Evolutionary conservation across 37 sponge, comb jelly and placozoan genomes (phyloP).

Genomic region (Halichondria panicea): DNA sequence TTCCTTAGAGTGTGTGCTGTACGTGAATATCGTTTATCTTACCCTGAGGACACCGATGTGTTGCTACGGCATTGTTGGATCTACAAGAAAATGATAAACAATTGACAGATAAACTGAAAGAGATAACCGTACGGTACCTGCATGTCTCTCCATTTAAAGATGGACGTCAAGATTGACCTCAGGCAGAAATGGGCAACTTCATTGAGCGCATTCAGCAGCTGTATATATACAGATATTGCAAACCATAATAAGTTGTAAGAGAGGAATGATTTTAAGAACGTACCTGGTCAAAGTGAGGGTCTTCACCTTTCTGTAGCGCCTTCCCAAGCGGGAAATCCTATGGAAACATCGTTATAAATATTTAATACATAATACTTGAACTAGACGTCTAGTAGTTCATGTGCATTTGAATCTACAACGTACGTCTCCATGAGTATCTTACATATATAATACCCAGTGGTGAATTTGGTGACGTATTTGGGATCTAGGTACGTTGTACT

Average conservation of each 20-base stretch:
- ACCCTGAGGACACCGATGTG: constrained; percentile 24
- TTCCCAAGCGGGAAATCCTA: constrained; percentile 70
- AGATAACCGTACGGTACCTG: constrained; percentile 49
- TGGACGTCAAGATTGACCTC: constrained; percentile 72
- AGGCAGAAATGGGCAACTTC: constrained; percentile 89
- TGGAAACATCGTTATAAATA: background rate
- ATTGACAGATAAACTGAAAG: background rate
- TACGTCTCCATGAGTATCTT: no score
- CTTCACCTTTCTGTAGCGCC: constrained; percentile 83
- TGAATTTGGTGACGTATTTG: no score
- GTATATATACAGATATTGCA: background rate
- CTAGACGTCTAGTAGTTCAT: no score
- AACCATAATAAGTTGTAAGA: background rate
- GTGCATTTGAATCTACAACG: no score
- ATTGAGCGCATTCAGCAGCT: constrained; percentile 80
- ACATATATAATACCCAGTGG: no score
- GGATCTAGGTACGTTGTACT: no score
- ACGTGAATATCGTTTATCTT: no score
- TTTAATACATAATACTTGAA: background rate
- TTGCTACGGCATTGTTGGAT: constrained; percentile 53
- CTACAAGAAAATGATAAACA: background rate
- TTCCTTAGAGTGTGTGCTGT: no score
- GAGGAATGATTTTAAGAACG: background rate
- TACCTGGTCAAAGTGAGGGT: constrained; percentile 87
- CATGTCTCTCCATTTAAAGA: constrained; percentile 88